phyloP scores from a whole-genome alignment of 2,113 vertebrate genomes.

The Catharus minimus region DNA sequence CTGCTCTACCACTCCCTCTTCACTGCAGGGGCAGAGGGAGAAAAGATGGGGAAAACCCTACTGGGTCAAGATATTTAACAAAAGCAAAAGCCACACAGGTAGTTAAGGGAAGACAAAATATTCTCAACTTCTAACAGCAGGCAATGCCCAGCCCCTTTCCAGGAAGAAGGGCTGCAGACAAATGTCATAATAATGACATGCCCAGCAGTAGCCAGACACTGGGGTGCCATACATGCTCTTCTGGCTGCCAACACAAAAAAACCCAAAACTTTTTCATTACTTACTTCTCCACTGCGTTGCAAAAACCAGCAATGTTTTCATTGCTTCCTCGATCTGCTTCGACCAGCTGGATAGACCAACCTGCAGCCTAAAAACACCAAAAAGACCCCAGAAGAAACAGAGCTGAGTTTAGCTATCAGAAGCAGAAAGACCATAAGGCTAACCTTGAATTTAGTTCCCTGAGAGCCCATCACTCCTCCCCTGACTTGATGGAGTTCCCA shows the following conservation, averaged over 20 bases:
- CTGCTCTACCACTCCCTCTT: neutral
- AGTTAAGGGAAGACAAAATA: neutral
- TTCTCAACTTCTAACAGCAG: neutral
- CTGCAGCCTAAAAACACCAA: constrained; percentile 41
- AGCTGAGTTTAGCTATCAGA: constrained; percentile 11
- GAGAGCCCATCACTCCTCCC: neutral
- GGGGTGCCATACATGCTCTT: neutral
- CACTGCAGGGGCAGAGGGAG: neutral
- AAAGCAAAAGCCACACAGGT: accelerated
- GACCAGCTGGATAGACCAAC: constrained; percentile 53
- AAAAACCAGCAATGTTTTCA: constrained; percentile 50
- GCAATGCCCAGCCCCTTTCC: neutral
- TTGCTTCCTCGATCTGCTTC: constrained; percentile 58
- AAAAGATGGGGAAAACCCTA: neutral
- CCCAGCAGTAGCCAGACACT: neutral
- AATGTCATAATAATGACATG: neutral
- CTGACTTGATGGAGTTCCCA: neutral
- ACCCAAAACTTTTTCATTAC: neutral
- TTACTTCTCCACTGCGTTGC: constrained; percentile 63
- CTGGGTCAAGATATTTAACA: neutral
- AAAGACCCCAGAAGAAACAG: neutral
- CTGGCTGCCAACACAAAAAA: neutral
- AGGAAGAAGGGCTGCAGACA: neutral
- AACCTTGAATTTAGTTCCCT: neutral
- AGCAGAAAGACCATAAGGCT: neutral